These are phyloP conservation scores for Butorides virescens DNA, from an alignment of 2,113 vertebrate genomes.

Conservation along the genomic window DNA sequence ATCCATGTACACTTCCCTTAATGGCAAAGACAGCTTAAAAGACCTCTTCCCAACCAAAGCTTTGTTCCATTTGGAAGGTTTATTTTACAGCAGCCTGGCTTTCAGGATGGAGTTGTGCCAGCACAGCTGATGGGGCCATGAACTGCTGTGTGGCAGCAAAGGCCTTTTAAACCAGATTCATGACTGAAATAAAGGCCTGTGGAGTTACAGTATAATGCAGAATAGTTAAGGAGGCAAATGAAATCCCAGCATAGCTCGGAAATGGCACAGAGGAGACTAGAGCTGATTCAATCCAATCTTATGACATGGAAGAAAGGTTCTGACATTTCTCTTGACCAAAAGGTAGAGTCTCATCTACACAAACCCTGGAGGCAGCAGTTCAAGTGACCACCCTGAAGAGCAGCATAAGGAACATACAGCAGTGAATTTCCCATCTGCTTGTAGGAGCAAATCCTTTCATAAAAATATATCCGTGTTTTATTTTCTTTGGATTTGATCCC, in stretches of 20 bases:
- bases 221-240: not conserved
- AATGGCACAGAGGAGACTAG: not conserved
- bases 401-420: not conserved
- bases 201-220: not conserved
- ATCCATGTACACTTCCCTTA: not conserved
- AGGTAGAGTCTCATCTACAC: not conserved
- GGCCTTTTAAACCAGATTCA: not conserved
- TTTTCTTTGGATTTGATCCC: conserved; percentile 26
- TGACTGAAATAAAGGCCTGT: not conserved
- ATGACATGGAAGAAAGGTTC: not conserved
- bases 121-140: not conserved
- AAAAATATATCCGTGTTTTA: not conserved
- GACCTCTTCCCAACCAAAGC: not conserved
- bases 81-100: not conserved
- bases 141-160: not conserved
- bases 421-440: not conserved
- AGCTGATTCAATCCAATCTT: not conserved
- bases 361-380: not conserved
- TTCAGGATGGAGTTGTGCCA: not conserved
- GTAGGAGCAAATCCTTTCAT: not conserved
- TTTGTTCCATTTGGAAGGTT: not conserved
- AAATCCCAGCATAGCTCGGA: not conserved
- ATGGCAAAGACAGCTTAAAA: not conserved
- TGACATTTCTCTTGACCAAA: not conserved
- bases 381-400: not conserved